A percentile compares a stretch with the other conserved stretches of the same genome.
Evolutionary conservation across 2,888 invertebrate genomes (phyloP).

Genomic region (Acrobasis suavella): DNA sequence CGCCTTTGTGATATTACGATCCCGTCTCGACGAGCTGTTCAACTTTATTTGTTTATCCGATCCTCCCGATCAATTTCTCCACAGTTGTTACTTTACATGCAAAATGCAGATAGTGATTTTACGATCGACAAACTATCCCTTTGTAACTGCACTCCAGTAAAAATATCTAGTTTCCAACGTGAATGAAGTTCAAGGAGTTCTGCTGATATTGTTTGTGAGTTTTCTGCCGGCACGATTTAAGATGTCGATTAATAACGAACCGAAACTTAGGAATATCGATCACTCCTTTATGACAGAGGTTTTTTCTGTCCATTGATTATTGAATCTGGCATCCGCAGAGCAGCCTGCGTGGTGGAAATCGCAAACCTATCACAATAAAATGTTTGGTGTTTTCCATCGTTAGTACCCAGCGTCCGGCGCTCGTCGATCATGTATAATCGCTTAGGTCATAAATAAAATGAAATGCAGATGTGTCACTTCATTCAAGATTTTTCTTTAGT

Average conservation of each 20-base stretch:
- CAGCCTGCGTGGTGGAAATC: conserved; percentile 33
- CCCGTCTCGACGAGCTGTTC: conserved; percentile 52
- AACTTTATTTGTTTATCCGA: conserved; percentile 53
- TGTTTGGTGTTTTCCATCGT: conserved; percentile 59
- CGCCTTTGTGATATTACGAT: conserved; percentile 60
- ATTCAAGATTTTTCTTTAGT: background rate
- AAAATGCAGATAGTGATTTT: conserved; percentile 23
- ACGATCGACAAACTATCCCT: conserved; percentile 21
- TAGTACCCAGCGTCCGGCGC: conserved; percentile 64
- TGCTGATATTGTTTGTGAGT: background rate
- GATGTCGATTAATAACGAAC: background rate
- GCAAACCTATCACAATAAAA: conserved; percentile 58
- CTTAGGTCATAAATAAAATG: conserved; percentile 33
- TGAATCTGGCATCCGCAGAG: background rate
- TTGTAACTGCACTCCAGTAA: conserved; percentile 19
- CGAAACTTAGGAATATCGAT: background rate
- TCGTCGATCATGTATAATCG: conserved; percentile 76
- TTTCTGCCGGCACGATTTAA: background rate
- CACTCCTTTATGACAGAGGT: background rate
- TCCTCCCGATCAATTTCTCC: conserved; percentile 50
- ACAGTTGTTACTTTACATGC: conserved; percentile 26
- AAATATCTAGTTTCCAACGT: conserved; percentile 12
- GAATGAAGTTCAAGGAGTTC: conserved; percentile 10
- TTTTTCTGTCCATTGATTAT: background rate
- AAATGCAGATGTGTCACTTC: background rate